These are phyloP conservation scores for Clarias pachynema DNA, from an alignment of 2,797 vertebrate genomes.

Conservation along the genomic window DNA sequence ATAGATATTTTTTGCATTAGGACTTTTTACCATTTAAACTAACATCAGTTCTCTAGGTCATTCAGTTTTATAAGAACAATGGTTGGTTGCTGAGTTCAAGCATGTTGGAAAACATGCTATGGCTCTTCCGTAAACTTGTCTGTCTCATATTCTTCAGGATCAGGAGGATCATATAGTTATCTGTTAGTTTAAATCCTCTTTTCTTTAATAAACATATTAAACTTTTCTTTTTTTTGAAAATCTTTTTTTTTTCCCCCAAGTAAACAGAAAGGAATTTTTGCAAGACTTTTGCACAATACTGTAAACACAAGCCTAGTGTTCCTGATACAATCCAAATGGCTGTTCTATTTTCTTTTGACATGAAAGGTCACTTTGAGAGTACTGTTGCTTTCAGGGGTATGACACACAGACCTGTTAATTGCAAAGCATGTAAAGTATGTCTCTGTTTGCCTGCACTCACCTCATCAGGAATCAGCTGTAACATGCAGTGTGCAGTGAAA, in stretches of 20 bases:
- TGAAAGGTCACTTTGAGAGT: constrained; percentile 9
- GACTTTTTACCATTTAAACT: not conserved
- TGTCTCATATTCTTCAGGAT: not conserved
- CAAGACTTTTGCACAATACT: constrained; percentile 8
- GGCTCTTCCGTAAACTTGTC: not conserved
- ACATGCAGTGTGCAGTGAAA: constrained; percentile 22
- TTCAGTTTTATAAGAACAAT: not conserved
- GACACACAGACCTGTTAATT: not conserved
- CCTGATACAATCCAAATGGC: not conserved
- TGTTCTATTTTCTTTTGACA: constrained; percentile 14
- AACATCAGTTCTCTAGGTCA: not conserved
- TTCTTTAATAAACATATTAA: not conserved
- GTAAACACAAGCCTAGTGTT: constrained; percentile 2
- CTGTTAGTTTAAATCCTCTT: not conserved
- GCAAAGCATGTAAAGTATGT: constrained; percentile 23
- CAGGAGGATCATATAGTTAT: not conserved
- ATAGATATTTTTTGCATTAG: no score
- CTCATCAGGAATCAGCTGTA: constrained; percentile 13
- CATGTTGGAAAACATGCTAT: not conserved
- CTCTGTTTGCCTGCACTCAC: constrained; percentile 20
- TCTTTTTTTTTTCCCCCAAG: not conserved
- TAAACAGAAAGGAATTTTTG: not conserved
- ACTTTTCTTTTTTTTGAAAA: not conserved
- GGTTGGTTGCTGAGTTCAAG: not conserved
- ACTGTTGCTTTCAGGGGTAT: constrained; percentile 6